Base-by-base conservation (phyloP, 2,113 vertebrate species). In the Apeltes quadracus region DNA sequence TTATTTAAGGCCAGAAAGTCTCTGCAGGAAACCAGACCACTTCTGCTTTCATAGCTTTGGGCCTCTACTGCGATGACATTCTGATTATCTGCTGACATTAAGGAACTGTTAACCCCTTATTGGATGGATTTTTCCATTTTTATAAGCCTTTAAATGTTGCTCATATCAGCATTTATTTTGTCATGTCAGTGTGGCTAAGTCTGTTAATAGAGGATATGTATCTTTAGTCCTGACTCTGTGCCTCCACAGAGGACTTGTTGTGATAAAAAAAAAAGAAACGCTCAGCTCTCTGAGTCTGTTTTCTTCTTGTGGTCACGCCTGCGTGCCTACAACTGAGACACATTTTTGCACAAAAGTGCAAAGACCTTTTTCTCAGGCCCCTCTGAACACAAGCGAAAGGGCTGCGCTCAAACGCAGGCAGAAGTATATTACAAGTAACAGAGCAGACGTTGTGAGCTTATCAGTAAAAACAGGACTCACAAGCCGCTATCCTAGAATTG, bases 261-360 rank as follows among this genome's bases (percentile, higher is more conserved):
- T 48, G 41, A 46, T n/a, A n/a, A 70, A 51, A 53, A n/a, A n/a
- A n/a, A n/a, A n/a, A n/a, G n/a, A n/a, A n/a, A n/a, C n/a, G n/a
- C 13, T 57, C 32, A 34, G 0, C 48, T 27, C 41, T 61, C 7
- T 48, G 8, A 6, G 53, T 67, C 29, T 65, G 16, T 54, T 22
- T 54, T 55, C 56, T 16, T 56, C 32, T 69, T 23, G 1, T 32
- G 43, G 57, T 46, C 11, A 50, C 22, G 15, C 11, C 59, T 46
- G 59, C 38, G 18, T 57, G 20, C 11, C n/a, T 56, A 55, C 64
- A 32, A 75, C 18, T 14, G 50, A 77, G 53, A 25, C 72, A 55
- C 79, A 83, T 86, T 85, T 78, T 69, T 57, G 5, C 75, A 54
- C 13, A 13, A 5, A 75, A 22, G 72, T 88, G 84, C 84, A 41